Base-by-base conservation (phyloP, 2,888 invertebrate genomes). In the Acleris emargana region DNA sequence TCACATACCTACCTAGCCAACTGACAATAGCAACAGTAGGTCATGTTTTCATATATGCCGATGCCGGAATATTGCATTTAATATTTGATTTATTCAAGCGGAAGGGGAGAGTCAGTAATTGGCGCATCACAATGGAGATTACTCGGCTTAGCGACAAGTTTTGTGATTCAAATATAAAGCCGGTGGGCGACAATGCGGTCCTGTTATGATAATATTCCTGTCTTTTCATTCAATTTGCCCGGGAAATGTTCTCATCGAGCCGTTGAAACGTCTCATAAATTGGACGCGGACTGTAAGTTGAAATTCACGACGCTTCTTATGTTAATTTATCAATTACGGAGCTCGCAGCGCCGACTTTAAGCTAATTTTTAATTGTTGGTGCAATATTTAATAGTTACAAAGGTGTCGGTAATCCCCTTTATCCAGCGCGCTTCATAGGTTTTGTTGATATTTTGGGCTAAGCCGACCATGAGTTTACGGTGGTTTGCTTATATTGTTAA, bases 81-180 rank as follows among this genome's bases (percentile, higher is more conserved):
- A 87, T 88, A 88, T 88, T 86, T 88, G 66, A 89, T 87, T 88
- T 87, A 88, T 88, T 88, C 85, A 86, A 81, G 85, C 90, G 90
- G 89, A 91, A 91, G 89, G 91, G 91, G 89, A 88, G 89, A 89
- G 84, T 75, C 80, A 50, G 84, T 92, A 92, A 92, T 92, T 92
- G 91, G 91, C 87, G 78, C 82, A 75, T 78, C 78, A 92, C 91
- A 92, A 91, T 89, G 80, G 89, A 87, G 91, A 91, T 92, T 90
- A 91, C 79, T 76, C 79, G 81, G 89, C 87, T 91, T 91, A 88
- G 77, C 71, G 78, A 72, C 81, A 79, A 85, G 89, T 89, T 91
- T 91, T 89, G 90, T 88, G 87, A 91, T 89, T 88, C 89, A 88
- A 89, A 89, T 89, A 86, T 81, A 73, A 80, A 76, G 71, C 73